Base-by-base conservation (phyloP, 1,140 invertebrate species). In the Anastrepha ludens region DNA sequence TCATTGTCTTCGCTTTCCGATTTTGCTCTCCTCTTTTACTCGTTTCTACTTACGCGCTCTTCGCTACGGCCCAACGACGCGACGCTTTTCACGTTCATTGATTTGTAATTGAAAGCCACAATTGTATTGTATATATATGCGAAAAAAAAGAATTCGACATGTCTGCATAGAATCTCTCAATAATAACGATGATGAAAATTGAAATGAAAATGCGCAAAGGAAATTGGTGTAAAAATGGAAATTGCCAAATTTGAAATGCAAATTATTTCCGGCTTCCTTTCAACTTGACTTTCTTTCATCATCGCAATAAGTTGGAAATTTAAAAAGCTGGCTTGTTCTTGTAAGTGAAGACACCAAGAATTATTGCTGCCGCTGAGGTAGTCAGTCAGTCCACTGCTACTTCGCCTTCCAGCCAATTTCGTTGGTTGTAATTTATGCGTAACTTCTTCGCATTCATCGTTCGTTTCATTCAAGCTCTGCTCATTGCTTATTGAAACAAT, bases 211-310 rank as follows among this genome's bases (percentile, higher is more conserved):
- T 74, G 41, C n/a, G 44, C 41, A 44, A 29, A 81, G 47, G 47
- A 81, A 81, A 81, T 81, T 81, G 74, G 74, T 81, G 74, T 81
- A 55, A 81, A 81, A 9, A 81, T 81, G 74, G 74, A 81, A 81
- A 81, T 81, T 81, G 74, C 47, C 74, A 81, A 81, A 81, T 81
- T 50, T 81, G 74, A 81, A 81, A 81, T 81, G 74, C 47, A 81
- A 81, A 81, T 81, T 81, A 81, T 81, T 81, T 81, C 74, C 74
- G 20, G 74, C 50, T 81, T 81, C 74, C 74, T 81, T 81, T 81
- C 50, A 81, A 81, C 47, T 58, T 81, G 74, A 50, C 74, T 50
- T 81, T 55, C 50, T 81, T 81, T 81, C 74, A 81, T 81, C 74
- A 81, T 8, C 9, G 15, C 74, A 81, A 81, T 55, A 20, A 81